Percentiles rank a stretch among this genome's conserved stretches.
Evolutionary conservation across 2,797 vertebrate genomes (phyloP).

Genomic region (Amblyopsis hoosieri): DNA sequence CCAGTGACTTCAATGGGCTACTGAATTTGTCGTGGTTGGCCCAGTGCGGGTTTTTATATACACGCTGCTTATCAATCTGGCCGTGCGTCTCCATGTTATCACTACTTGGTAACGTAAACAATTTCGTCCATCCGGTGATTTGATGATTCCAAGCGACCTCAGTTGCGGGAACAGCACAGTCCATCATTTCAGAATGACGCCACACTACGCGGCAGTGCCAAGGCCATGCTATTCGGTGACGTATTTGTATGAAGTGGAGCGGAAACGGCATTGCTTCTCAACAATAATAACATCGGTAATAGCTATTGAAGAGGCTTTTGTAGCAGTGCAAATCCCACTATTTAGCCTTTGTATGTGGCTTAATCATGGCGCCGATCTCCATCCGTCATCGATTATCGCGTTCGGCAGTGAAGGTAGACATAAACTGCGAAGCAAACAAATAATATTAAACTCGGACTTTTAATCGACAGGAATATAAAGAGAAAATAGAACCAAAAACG

Average conservation of each 20-base stretch:
- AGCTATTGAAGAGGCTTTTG: not conserved
- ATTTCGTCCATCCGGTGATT: slow-evolving; percentile 22
- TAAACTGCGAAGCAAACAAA: slow-evolving; percentile 71
- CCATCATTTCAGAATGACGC: slow-evolving; percentile 57
- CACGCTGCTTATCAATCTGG: slow-evolving; percentile 50
- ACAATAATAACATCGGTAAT: not conserved
- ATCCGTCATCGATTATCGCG: slow-evolving; percentile 27
- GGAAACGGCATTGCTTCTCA: no score
- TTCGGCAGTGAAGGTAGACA: slow-evolving; percentile 71
- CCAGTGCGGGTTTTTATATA: slow-evolving; percentile 45
- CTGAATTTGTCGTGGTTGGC: not conserved
- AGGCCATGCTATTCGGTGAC: slow-evolving; percentile 58
- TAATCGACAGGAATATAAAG: slow-evolving; percentile 70
- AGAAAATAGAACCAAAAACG: slow-evolving; percentile 76
- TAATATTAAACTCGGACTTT: slow-evolving; percentile 70
- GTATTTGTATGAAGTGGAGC: slow-evolving; percentile 8
- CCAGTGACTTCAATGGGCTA: slow-evolving; percentile 11
- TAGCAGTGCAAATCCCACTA: no score
- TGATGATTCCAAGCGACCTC: slow-evolving; percentile 54
- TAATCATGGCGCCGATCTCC: not conserved
- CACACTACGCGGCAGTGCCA: slow-evolving; percentile 43
- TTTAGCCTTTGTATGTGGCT: not conserved
- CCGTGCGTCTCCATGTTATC: slow-evolving; percentile 36
- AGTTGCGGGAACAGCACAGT: slow-evolving; percentile 60
- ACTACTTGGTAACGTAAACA: slow-evolving; percentile 32